These are phyloP conservation scores for Meiosimyza platycephala DNA, from an alignment of 2,888 invertebrate genomes.

Conservation along the genomic window DNA sequence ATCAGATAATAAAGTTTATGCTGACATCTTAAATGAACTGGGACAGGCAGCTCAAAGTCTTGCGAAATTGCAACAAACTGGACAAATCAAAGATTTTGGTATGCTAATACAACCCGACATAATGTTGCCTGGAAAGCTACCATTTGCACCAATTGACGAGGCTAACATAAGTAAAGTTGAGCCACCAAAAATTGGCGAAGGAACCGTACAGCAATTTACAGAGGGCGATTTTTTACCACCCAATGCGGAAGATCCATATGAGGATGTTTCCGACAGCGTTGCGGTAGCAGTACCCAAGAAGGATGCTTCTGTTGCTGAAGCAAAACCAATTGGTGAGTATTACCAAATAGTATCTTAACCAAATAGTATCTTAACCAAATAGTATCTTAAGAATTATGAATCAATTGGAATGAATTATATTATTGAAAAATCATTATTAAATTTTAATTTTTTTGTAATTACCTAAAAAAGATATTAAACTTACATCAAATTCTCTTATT, in stretches of 20 bases:
- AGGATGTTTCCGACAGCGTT: constrained; percentile 65
- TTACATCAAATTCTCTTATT: constrained; percentile 29
- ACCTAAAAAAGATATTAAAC: not conserved
- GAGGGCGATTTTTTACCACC: constrained; percentile 62
- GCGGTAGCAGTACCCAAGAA: constrained; percentile 70
- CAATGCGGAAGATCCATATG: constrained; percentile 60
- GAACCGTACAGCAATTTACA: constrained; percentile 55
- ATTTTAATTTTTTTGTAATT: too few relatives aligned
- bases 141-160: constrained; percentile 2
- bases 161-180: constrained; percentile 43
- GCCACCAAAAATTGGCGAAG: constrained; percentile 50
- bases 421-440: not conserved
- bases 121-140: constrained; percentile 52
- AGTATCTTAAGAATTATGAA: too few relatives aligned
- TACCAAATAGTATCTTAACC: too few relatives aligned
- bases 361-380: too few relatives aligned
- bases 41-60: constrained; percentile 72
- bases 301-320: constrained; percentile 78
- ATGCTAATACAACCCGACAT: constrained; percentile 61
- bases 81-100: constrained; percentile 70
- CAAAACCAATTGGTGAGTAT: constrained; percentile 77
- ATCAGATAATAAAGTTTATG: constrained; percentile 71
- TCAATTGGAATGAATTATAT: not conserved
- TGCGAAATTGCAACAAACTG: constrained; percentile 70
- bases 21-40: constrained; percentile 70